Evolutionary conservation across 2,888 invertebrate species (phyloP).

Genomic region (Diploptera punctata): DNA sequence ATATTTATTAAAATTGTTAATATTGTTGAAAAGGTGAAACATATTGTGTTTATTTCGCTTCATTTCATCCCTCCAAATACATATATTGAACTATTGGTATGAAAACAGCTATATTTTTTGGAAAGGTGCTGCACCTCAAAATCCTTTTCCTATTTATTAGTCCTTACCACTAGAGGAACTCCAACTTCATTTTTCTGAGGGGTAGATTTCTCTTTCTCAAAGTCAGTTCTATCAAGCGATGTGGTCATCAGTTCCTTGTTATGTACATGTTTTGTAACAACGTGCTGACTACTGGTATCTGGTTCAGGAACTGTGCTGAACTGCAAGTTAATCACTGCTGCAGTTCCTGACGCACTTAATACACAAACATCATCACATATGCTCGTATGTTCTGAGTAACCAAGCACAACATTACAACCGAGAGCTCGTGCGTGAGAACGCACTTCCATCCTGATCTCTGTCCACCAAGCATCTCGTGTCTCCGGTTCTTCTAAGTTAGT

Average conservation of each 20-base stretch:
- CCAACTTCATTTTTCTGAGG: constrained; percentile 29
- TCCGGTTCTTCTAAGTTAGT: constrained; percentile 89
- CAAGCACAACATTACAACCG: constrained; percentile 93
- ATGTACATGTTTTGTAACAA: constrained; percentile 50
- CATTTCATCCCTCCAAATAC: too few species aligned
- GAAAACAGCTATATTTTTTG: too few species aligned
- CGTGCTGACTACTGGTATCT: constrained; percentile 88
- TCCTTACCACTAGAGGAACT: constrained; percentile 16
- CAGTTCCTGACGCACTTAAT: constrained; percentile 92
- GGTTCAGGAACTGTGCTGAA: not conserved
- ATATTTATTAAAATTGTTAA: too few species aligned
- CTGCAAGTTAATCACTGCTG: constrained; percentile 76
- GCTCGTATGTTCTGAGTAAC: constrained; percentile 90
- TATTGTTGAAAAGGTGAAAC: too few species aligned
- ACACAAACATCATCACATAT: constrained; percentile 97
- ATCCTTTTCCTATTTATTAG: not conserved
- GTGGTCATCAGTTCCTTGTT: constrained; percentile 57
- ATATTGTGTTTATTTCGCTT: too few species aligned
- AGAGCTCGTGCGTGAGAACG: constrained; percentile 91
- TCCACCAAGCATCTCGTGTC: constrained; percentile 96
- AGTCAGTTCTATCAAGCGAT: constrained; percentile 61
- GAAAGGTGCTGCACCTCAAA: too few species aligned
- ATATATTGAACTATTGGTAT: too few species aligned
- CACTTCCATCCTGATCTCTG: constrained; percentile 93
- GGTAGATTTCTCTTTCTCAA: constrained; percentile 53